Evolutionary conservation across 2,113 vertebrate genomes (phyloP), one percentile per base, ranked within the genome.

Genomic region (Paradisaea rubra): DNA sequence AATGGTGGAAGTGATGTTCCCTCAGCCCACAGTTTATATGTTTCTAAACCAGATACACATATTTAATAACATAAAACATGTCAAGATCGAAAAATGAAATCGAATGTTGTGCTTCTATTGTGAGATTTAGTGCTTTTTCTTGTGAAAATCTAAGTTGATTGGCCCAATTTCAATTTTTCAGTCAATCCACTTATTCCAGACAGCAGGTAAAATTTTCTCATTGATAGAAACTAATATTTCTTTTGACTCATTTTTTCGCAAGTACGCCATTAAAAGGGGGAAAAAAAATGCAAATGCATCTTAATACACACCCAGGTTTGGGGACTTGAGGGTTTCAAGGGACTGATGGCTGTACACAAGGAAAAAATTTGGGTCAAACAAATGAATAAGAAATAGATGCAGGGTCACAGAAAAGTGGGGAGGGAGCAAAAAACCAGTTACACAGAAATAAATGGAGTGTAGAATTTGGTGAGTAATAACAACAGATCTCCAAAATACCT

Each of bases 401-500:
- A 57, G 82, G 82, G 52, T 35, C 61, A 79, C 1, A 0, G 14
- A 56, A 74, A 83, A 73, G 21, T n/a, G 60, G 47, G 57, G 13
- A 37, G 4, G 47, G 4, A 6, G 30, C 0, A 35, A 47, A 71
- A 66, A 49, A 63, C 2, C n/a, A 44, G n/a, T 93, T 91, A 74
- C 15, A 45, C 44, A 85, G 35, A 80, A 89, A 64, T 84, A 87
- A 94, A 78, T 33, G 64, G 74, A 80, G 80, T 86, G 88, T 65
- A 93, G 82, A 60, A 82, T 92, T 95, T 80, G 35, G 24, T 93
- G 96, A 96, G 93, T 76, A 94, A 95, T 93, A 89, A 96, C 96
- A 96, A 19, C 94, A 59, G 20, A 74, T 84, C 66, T 95, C 91
- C 52, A 64, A 35, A 81, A 92, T 74, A 91, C 87, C 94, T 94